Evolutionary conservation across 2,797 vertebrate genomes (phyloP).

Genomic region (Sebastes melanostomus): DNA sequence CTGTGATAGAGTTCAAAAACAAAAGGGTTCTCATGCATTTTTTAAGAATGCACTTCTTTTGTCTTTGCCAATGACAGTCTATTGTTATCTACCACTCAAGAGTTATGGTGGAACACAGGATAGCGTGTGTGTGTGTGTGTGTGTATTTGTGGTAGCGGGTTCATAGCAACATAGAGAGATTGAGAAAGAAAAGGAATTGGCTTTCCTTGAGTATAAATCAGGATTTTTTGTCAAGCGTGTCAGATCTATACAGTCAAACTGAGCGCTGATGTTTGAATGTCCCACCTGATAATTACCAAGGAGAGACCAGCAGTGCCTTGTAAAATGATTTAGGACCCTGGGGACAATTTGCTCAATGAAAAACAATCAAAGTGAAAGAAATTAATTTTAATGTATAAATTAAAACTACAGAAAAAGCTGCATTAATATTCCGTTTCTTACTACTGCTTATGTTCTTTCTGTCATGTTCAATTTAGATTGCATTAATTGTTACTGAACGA

Average conservation of each 20-base stretch:
- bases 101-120: conserved; percentile 1
- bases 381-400: background rate
- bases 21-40: conserved; percentile 63
- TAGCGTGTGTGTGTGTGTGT: background rate
- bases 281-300: conserved; percentile 38
- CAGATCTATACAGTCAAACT: conserved; percentile 44
- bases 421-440: background rate
- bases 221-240: conserved; percentile 23
- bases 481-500: background rate
- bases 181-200: conserved; percentile 8
- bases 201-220: conserved; percentile 36
- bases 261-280: conserved; percentile 34
- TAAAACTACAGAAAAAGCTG: background rate
- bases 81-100: conserved; percentile 59
- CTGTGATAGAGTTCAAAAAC: conserved; percentile 31
- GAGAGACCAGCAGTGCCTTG: background rate
- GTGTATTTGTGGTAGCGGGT: background rate
- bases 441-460: background rate
- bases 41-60: conserved; percentile 63
- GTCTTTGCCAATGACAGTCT: conserved; percentile 44
- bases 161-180: background rate
- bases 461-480: background rate
- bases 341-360: background rate
- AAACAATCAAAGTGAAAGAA: background rate
- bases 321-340: background rate